Percentiles rank a stretch among this genome's conserved stretches.
These are phyloP conservation scores for Drosophila trapezifrons DNA, from an alignment of 1,140 invertebrate species.

Conservation along the genomic window DNA sequence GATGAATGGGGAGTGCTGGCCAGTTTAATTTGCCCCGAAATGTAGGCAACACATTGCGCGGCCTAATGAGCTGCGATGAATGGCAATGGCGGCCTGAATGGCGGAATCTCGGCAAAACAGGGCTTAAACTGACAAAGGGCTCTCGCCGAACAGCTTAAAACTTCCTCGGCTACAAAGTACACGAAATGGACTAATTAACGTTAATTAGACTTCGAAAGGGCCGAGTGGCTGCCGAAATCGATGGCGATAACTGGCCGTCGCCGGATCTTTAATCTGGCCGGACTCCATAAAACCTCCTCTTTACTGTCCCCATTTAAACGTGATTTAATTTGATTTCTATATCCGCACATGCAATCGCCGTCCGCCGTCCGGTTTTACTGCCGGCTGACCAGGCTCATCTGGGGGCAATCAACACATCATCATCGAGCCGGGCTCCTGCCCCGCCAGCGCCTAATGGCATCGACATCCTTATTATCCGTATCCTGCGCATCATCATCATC, in stretches of 20 bases:
- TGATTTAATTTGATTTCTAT: conserved; percentile 72
- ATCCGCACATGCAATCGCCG: conserved; percentile 33
- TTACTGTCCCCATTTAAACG: conserved; percentile 53
- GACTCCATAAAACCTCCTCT: conserved; percentile 20
- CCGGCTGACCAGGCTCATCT: conserved; percentile 58
- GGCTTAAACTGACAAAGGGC: conserved; percentile 25
- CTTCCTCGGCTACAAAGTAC: conserved; percentile 5
- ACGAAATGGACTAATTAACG: conserved; percentile 38
- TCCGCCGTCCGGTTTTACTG: conserved; percentile 62
- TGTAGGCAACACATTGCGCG: conserved; percentile 58
- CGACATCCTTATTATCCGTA: conserved; percentile 68
- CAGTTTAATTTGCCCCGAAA: conserved; percentile 64
- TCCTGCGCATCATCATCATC: conserved; percentile 61
- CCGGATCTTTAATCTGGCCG: conserved; percentile 3
- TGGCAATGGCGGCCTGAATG: conserved; percentile 33
- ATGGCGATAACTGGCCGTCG: neutral
- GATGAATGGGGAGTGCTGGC: conserved; percentile 59
- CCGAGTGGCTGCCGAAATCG: conserved; percentile 2
- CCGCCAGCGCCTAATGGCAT: conserved; percentile 63
- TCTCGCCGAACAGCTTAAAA: conserved; percentile 30
- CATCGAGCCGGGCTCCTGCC: conserved; percentile 11
- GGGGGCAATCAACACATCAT: conserved; percentile 73
- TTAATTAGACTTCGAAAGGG: conserved; percentile 21
- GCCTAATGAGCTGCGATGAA: conserved; percentile 63
- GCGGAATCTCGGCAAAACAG: neutral